These are phyloP conservation scores for Apis mellifera DNA, from an alignment of 1,140 invertebrate genomes.

Conservation along the genomic window DNA sequence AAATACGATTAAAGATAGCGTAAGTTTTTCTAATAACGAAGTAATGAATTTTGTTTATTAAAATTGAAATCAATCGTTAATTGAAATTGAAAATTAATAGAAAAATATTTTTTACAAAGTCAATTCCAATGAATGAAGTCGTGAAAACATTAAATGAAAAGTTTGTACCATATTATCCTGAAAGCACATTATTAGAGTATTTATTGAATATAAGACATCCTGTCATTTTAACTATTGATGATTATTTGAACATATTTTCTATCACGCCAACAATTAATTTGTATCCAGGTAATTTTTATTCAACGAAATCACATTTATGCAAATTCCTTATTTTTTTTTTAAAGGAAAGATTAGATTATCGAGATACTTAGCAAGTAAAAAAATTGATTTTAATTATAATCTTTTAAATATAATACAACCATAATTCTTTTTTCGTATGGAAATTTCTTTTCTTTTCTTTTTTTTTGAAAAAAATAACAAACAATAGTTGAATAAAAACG, in stretches of 20 bases:
- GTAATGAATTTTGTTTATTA: neutral
- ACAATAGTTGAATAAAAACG: constrained; percentile 74
- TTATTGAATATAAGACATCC: constrained; percentile 49
- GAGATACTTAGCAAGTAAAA: too few species aligned
- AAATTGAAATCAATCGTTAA: neutral
- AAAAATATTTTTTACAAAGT: constrained; percentile 44
- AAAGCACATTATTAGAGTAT: constrained; percentile 64
- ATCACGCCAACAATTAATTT: constrained; percentile 54
- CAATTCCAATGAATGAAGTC: constrained; percentile 23
- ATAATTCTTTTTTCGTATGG: too few species aligned
- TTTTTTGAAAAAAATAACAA: neutral
- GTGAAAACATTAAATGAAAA: constrained; percentile 14
- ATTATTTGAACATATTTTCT: constrained; percentile 46
- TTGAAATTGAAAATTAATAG: neutral
- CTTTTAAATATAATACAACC: neutral
- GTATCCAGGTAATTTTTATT: constrained; percentile 63
- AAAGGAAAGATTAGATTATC: too few species aligned
- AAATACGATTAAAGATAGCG: constrained; percentile 24
- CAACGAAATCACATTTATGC: too few species aligned
- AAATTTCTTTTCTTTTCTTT: neutral
- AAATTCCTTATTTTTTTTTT: too few species aligned
- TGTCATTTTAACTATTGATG: constrained; percentile 51
- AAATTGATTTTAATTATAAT: too few species aligned
- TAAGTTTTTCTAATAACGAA: constrained; percentile 27
- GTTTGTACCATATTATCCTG: constrained; percentile 55